phyloP scores from a whole-genome alignment of 2,797 vertebrate genomes.

The Lagothrix lagotricha region DNA sequence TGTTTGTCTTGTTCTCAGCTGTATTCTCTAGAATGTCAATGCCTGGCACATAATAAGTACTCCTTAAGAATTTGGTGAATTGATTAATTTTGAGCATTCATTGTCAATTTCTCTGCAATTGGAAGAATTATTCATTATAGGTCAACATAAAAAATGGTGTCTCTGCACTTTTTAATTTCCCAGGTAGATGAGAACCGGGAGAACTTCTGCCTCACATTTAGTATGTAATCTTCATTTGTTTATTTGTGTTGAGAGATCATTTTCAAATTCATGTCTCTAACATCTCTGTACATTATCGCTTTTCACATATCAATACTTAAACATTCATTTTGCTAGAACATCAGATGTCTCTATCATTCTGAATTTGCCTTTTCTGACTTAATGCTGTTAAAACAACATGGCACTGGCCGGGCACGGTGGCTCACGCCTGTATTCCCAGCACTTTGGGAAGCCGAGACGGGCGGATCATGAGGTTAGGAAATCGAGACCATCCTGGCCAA shows the following conservation, averaged over 20 bases:
- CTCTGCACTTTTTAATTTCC: background rate
- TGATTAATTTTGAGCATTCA: conserved; percentile 26
- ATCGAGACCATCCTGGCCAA: too few species aligned
- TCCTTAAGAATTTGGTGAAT: background rate
- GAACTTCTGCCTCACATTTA: conserved; percentile 1
- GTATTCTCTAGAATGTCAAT: background rate
- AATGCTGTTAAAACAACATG: background rate
- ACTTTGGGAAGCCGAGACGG: too few species aligned
- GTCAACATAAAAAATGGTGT: background rate
- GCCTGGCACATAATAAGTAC: background rate
- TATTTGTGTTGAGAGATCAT: background rate
- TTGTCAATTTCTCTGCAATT: conserved; percentile 27
- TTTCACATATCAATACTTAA: conserved; percentile 11
- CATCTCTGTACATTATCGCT: background rate
- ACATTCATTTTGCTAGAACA: background rate
- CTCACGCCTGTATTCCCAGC: too few species aligned
- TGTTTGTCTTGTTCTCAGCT: background rate
- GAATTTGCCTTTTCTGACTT: conserved; percentile 20
- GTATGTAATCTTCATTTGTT: background rate
- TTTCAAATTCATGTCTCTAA: conserved; percentile 1
- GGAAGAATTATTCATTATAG: background rate
- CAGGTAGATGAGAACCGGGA: conserved; percentile 7
- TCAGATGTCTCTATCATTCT: background rate
- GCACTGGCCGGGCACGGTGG: too few species aligned
- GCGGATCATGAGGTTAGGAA: too few species aligned